Conservation (phyloP, 2,113 vertebrate genomes). For the Austrofundulus limnaeus region DNA sequence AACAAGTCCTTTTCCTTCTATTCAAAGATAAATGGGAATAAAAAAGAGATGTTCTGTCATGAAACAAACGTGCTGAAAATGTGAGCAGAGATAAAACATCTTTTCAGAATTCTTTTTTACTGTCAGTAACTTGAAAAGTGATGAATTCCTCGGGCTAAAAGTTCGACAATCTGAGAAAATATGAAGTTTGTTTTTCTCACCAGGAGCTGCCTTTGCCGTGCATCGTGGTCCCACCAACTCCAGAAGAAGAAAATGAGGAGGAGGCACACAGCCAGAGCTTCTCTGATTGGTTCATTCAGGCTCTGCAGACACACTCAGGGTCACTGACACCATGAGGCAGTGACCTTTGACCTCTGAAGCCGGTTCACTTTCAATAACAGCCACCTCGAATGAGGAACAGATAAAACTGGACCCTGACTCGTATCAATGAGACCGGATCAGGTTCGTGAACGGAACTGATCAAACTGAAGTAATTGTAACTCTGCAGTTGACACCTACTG, state of each 20-base stretch:
- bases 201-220: conserved; percentile 69
- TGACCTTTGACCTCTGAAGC: conserved; percentile 35
- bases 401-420: no score
- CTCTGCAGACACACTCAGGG: conserved; percentile 1
- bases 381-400: neutral
- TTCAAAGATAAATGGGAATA: no score
- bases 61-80: no score
- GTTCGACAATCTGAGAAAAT: neutral
- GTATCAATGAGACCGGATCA: no score
- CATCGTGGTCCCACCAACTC: conserved; percentile 42
- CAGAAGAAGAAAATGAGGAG: neutral
- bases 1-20: no score
- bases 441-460: neutral
- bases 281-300: conserved; percentile 28
- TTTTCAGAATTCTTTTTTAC: no score
- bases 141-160: no score
- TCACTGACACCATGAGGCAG: conserved; percentile 15
- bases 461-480: no score
- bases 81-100: no score
- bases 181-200: conserved; percentile 43
- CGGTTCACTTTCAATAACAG: neutral
- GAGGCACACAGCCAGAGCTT: neutral
- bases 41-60: no score
- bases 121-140: no score
- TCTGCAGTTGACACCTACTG: no score